A percentile compares a stretch with the other conserved stretches of the same genome.
Conservation (phyloP, 2,888 invertebrate genomes). For the Horisme vitalbata region DNA sequence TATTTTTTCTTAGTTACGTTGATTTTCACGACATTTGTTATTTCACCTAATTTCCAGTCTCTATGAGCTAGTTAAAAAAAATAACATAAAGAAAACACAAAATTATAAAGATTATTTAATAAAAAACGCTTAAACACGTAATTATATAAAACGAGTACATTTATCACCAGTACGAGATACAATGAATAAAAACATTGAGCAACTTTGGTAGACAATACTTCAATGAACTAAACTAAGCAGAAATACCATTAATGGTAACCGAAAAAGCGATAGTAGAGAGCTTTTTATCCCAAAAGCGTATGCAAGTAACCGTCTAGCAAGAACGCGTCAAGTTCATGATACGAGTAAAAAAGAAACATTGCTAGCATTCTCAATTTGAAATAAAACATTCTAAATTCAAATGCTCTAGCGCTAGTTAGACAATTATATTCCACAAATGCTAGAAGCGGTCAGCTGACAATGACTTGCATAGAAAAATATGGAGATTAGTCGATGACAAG, state of each 20-base stretch:
- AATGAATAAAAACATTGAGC: constrained; percentile 50
- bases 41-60: no score
- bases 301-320: constrained; percentile 9
- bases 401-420: constrained; percentile 1
- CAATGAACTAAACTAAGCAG: constrained; percentile 22
- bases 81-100: not conserved
- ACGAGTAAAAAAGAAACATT: constrained; percentile 21
- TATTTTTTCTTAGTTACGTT: no score
- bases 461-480: constrained; percentile 3
- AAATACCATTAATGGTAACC: constrained; percentile 49
- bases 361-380: not conserved
- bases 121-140: constrained; percentile 52
- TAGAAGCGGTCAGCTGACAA: not conserved
- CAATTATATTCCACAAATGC: constrained; percentile 14
- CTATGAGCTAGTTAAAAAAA: no score
- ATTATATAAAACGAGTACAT: constrained; percentile 41
- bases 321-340: constrained; percentile 1
- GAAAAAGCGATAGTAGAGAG: constrained; percentile 60
- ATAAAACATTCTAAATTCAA: constrained; percentile 3
- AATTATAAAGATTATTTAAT: constrained; percentile 41
- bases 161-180: constrained; percentile 45
- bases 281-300: constrained; percentile 7
- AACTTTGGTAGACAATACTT: constrained; percentile 66
- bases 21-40: no score
- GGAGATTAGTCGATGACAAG: constrained; percentile 87